Base-by-base conservation (phyloP, 1,140 invertebrate species). In the Medauroidea extradentata region DNA sequence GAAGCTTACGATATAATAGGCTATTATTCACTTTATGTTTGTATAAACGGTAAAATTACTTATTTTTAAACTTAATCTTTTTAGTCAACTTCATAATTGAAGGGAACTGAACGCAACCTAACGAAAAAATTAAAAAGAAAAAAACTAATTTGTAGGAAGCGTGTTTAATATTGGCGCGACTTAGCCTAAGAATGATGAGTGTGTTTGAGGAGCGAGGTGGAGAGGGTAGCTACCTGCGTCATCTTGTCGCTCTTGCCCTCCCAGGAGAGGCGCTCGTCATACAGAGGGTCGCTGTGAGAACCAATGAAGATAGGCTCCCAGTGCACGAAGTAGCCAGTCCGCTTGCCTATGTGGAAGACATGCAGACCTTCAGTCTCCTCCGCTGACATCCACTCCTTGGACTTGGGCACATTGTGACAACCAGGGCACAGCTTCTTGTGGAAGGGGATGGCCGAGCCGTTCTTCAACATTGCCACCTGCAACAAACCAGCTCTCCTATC, bases 221-320 rank as follows among this genome's bases (percentile, higher is more conserved):
- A 3, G 41, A n/a, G 13, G 1, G 41, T 7, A 50, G 56, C 73
- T 68, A 93, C 91, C 86, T 95, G 93, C 38, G 91, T 93, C 93
- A 96, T 96, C 79, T 93, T 93, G 73, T 93, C 90, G 72, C 89
- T 91, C 75, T 90, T 91, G 50, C 91, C 91, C 70, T 93, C 90
- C 91, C 91, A 93, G 69, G 87, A 91, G 19, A 93, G 81, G 70
- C 91, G 79, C 70, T 93, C 87, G 63, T 95, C 93, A 69, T 95
- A 96, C 53, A 91, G 78, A 0, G 93, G 93, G 69, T 95, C 93
- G 8, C 83, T 77, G 72, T 92, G 86, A 0, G 90, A 92, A 21
- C 90, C 91, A 60, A 93, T 92, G 64, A 89, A 93, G 63, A 93
- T 92, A 1, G 92, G 92, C 73, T 94, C 92, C 93, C 93, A 95